phyloP scores from a whole-genome alignment of 2,113 vertebrate species.

The western clawed frog (Xenopus tropicalis) region UCB_Xtro_10.0 CM004444.2:4680001-4680500 shows the following conservation, averaged over 20 bases:
- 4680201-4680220: conserved; percentile 27
- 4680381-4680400: conserved; percentile 40
- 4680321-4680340: conserved; percentile 34
- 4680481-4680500: neutral
- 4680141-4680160: neutral
- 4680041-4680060: too few species aligned
- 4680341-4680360: conserved; percentile 33
- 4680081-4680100: too few species aligned
- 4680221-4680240: neutral
- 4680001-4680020: too few species aligned
- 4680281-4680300: conserved; percentile 17
- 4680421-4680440: conserved; percentile 6
- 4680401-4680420: conserved; percentile 38
- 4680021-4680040: too few species aligned
- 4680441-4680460: neutral
- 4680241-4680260: conserved; percentile 21
- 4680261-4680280: neutral
- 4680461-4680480: neutral
- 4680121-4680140: too few species aligned
- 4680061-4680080: too few species aligned
- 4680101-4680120: too few species aligned
- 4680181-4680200: neutral
- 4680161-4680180: neutral
- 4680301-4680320: conserved; percentile 33
- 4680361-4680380: conserved; percentile 24